Percentiles rank a stretch among this genome's conserved stretches.
Conservation (phyloP, 1,140 invertebrate species). For the Delia radicum region DNA sequence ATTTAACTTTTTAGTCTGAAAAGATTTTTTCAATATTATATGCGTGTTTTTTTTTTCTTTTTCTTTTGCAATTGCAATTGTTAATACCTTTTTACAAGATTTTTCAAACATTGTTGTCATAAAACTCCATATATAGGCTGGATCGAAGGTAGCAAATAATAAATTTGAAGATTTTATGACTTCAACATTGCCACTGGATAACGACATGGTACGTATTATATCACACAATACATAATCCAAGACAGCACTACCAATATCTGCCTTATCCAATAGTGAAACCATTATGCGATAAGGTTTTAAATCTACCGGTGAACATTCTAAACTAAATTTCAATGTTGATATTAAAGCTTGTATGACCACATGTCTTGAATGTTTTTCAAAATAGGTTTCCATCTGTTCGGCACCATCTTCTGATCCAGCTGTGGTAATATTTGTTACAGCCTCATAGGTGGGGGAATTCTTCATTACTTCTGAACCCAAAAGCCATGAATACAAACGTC, state of each 20-base stretch:
- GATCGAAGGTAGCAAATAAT: constrained; percentile 81
- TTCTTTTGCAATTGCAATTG: not conserved
- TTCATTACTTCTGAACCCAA: constrained; percentile 71
- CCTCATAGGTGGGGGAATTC: constrained; percentile 58
- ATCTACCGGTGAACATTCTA: constrained; percentile 64
- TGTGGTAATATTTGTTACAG: constrained; percentile 37
- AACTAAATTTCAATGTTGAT: constrained; percentile 62
- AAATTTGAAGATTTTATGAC: constrained; percentile 84
- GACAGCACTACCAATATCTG: constrained; percentile 83
- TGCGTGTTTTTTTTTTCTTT: too few species aligned
- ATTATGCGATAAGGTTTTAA: constrained; percentile 82
- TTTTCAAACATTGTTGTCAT: constrained; percentile 70
- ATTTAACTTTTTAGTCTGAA: not conserved
- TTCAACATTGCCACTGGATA: constrained; percentile 54
- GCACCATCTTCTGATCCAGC: constrained; percentile 49
- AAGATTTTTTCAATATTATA: not conserved
- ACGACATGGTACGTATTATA: constrained; percentile 69
- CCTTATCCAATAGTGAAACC: constrained; percentile 85
- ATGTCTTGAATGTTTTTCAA: constrained; percentile 72
- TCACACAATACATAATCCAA: constrained; percentile 84
- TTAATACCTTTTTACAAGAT: constrained; percentile 60
- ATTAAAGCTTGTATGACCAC: constrained; percentile 68
- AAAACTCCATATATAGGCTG: constrained; percentile 85
- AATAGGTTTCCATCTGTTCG: constrained; percentile 63
- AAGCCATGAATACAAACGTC: constrained; percentile 82